These are phyloP conservation scores for Bombyx huttoni DNA, from an alignment of 2,888 invertebrate species.

Conservation along the genomic window DNA sequence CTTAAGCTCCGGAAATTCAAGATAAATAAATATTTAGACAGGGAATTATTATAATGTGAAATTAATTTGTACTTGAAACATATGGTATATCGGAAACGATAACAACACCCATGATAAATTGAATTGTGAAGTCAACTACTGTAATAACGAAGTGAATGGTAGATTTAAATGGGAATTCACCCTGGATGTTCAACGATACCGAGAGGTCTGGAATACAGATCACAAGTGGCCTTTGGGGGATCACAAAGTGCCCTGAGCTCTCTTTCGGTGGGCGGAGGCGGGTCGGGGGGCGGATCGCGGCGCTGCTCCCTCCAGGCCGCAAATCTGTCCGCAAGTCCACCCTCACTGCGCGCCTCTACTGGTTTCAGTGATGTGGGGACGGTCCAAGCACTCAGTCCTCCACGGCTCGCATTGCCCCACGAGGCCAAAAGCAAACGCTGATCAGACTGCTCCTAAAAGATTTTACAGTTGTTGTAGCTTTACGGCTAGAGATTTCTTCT, in stretches of 20 bases:
- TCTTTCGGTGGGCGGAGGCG: constrained; percentile 16
- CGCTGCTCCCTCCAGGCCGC: constrained; percentile 10
- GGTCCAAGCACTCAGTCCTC: constrained; percentile 23
- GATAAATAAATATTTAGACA: no score
- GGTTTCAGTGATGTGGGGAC: constrained; percentile 18
- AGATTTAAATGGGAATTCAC: constrained; percentile 10
- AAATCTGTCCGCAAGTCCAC: constrained; percentile 12
- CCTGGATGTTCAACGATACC: constrained; percentile 26
- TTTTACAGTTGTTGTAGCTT: background rate
- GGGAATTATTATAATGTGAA: no score
- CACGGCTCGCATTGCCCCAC: constrained; percentile 15
- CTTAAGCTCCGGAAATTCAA: no score
- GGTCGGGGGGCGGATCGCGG: constrained; percentile 9
- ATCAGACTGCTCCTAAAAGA: background rate
- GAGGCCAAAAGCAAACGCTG: constrained; percentile 12
- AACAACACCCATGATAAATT: no score
- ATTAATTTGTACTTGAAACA: no score
- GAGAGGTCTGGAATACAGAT: constrained; percentile 16
- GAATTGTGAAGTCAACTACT: no score
- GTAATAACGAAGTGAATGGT: no score
- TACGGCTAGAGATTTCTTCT: background rate
- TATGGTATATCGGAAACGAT: no score
- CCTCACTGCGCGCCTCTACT: constrained; percentile 9
- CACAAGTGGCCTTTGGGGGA: constrained; percentile 14
- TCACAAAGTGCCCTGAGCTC: constrained; percentile 32